These are phyloP conservation scores for Agelastica alni DNA, from an alignment of 2,888 invertebrate species.

Conservation along the genomic window DNA sequence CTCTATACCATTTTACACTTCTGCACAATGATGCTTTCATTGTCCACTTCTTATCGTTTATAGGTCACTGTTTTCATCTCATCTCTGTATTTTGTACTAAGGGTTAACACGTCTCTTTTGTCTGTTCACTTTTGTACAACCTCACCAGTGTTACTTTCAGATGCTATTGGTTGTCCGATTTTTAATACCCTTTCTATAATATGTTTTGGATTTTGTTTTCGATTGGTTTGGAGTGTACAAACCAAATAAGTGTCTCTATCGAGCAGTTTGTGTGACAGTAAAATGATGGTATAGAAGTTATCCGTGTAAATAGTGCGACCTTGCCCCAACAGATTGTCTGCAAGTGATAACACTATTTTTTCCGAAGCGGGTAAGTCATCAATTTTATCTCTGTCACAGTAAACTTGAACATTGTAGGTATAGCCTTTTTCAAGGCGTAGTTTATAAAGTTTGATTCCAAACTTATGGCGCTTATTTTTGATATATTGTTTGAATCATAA, in stretches of 20 bases:
- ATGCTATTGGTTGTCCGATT: no score
- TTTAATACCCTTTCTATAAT: no score
- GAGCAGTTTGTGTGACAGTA: neutral
- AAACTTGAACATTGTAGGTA: neutral
- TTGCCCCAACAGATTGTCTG: neutral
- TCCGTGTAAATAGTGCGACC: neutral
- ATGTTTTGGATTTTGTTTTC: no score
- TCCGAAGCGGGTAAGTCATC: neutral
- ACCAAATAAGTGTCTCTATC: neutral
- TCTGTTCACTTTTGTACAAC: no score
- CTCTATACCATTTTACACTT: no score
- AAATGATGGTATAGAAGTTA: neutral
- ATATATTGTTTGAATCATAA: neutral
- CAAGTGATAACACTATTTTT: neutral
- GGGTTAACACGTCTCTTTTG: no score
- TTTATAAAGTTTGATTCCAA: neutral
- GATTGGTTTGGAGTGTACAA: no score
- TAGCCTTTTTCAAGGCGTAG: neutral
- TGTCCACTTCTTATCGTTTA: no score
- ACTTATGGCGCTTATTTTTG: neutral
- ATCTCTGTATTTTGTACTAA: no score
- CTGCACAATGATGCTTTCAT: no score
- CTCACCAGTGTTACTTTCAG: no score
- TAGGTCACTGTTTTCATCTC: no score
- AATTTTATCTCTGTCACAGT: neutral